phyloP scores from a whole-genome alignment of 2,888 invertebrate species.

The Entomobrya multifasciata region DNA sequence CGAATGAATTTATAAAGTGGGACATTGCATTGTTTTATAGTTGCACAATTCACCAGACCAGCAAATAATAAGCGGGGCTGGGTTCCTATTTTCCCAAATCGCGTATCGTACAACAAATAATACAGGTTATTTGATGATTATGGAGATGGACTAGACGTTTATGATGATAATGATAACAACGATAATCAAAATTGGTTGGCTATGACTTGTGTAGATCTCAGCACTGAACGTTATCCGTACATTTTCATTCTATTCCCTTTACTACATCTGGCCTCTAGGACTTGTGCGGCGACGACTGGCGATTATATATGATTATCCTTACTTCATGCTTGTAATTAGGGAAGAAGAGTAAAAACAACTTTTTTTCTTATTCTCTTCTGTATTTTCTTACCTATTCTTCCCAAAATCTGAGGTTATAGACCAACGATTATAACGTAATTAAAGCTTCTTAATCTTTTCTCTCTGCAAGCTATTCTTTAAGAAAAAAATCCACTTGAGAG shows the following conservation, averaged over 20 bases:
- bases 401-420: slow-evolving; percentile 79
- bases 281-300: slow-evolving; percentile 79
- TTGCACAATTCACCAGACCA: background rate
- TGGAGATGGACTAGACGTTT: background rate
- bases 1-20: background rate
- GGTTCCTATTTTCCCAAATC: slow-evolving; percentile 12
- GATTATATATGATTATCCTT: slow-evolving; percentile 80
- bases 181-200: slow-evolving; percentile 77
- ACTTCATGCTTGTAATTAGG: slow-evolving; percentile 80
- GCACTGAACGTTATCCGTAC: background rate
- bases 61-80: background rate
- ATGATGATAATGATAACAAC: slow-evolving; percentile 35
- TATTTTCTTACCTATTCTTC: slow-evolving; percentile 58
- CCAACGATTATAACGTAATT: slow-evolving; percentile 80
- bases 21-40: background rate
- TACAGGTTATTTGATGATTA: slow-evolving; percentile 10
- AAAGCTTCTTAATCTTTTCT: slow-evolving; percentile 79
- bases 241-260: background rate
- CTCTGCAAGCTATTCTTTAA: slow-evolving; percentile 76
- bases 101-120: background rate
- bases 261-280: slow-evolving; percentile 77
- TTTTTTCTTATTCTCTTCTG: slow-evolving; percentile 30
- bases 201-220: background rate
- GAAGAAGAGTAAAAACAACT: slow-evolving; percentile 71
- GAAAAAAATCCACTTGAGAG: slow-evolving; percentile 32